Evolutionary conservation across 2,888 invertebrate genomes (phyloP).

Genomic region (Hipparchia semele): DNA sequence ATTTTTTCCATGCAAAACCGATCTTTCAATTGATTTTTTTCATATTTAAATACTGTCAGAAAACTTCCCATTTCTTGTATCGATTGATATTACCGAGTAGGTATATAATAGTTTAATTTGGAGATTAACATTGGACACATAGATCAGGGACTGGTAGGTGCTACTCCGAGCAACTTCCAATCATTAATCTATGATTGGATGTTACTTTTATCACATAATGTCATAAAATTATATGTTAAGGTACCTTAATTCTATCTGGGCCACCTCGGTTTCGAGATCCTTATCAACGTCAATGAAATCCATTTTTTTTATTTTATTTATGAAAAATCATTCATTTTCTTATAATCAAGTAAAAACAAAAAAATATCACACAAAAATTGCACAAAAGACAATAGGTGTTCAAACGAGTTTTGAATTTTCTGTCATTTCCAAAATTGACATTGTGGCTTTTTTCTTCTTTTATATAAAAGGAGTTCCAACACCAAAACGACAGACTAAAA

Average conservation of each 20-base stretch:
- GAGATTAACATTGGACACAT: no score
- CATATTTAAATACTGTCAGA: no score
- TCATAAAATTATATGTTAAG: neutral
- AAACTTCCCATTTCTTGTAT: no score
- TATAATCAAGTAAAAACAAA: neutral
- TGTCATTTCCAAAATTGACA: neutral
- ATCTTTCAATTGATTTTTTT: no score
- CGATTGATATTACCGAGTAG: no score
- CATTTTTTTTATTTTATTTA: conserved; percentile 3
- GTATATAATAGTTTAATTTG: no score
- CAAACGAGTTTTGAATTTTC: neutral
- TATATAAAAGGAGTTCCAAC: neutral
- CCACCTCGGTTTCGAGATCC: conserved; percentile 19
- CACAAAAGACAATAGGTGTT: neutral
- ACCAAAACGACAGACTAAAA: neutral
- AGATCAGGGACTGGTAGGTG: no score
- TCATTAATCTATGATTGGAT: no score
- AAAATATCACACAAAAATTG: neutral
- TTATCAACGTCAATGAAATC: conserved; percentile 18
- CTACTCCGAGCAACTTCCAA: no score
- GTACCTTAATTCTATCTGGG: conserved; percentile 29
- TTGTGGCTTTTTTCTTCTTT: neutral
- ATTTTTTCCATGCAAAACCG: no score
- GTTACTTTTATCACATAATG: no score
- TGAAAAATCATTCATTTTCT: neutral